phyloP scores from a whole-genome alignment of 2,888 invertebrate species.

The Hirtodrosophila histrioides region DNA sequence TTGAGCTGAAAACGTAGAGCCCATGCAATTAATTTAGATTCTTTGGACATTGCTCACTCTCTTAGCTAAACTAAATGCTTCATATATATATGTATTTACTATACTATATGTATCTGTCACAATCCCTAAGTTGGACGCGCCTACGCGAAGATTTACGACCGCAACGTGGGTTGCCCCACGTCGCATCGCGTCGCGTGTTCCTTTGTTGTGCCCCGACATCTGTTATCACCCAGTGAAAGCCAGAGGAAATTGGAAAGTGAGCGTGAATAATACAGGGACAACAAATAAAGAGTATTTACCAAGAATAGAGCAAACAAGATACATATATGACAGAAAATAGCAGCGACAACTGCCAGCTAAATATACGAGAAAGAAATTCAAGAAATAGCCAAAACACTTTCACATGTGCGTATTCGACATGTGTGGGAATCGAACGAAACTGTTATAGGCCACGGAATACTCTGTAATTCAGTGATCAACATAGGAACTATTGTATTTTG shows the following conservation, averaged over 20 bases:
- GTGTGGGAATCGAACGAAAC: background rate
- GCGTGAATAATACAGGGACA: slow-evolving; percentile 19
- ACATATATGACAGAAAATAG: slow-evolving; percentile 7
- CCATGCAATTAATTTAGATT: background rate
- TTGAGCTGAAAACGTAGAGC: too few species aligned
- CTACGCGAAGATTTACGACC: slow-evolving; percentile 67
- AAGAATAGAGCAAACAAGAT: background rate
- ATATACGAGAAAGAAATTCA: slow-evolving; percentile 36
- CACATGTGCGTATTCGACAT: slow-evolving; percentile 6
- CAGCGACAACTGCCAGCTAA: slow-evolving; percentile 37
- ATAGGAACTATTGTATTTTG: background rate
- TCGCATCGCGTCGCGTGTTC: slow-evolving; percentile 42
- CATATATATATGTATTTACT: slow-evolving; percentile 8
- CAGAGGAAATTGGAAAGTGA: slow-evolving; percentile 44
- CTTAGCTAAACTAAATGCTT: too few species aligned
- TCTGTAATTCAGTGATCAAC: background rate
- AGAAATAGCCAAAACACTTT: slow-evolving; percentile 33
- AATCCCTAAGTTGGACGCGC: slow-evolving; percentile 28
- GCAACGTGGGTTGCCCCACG: slow-evolving; percentile 51
- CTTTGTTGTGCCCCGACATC: slow-evolving; percentile 31
- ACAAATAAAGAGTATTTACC: background rate
- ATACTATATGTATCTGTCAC: slow-evolving; percentile 29
- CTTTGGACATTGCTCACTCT: background rate
- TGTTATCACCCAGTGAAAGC: slow-evolving; percentile 47
- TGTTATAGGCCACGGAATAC: background rate